Conservation (phyloP, 2,888 invertebrate species). For the Taenaris catops region DNA sequence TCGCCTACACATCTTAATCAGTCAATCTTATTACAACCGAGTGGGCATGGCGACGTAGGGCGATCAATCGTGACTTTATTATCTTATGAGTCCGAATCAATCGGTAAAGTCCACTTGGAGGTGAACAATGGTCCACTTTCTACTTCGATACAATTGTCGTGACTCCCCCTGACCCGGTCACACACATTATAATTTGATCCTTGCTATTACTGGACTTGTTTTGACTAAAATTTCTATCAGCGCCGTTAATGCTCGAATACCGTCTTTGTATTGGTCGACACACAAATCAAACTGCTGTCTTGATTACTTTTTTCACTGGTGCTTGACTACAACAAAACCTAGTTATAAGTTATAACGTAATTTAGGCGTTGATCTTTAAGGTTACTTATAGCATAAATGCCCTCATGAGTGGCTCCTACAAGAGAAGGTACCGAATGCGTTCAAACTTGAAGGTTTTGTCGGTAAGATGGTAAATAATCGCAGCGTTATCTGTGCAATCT, state of each 20-base stretch:
- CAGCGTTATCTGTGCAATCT: too few relatives aligned
- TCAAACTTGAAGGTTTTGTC: too few relatives aligned
- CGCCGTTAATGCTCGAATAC: too few relatives aligned
- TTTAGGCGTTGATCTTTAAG: too few relatives aligned
- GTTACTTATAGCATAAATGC: too few relatives aligned
- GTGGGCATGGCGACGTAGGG: conserved; percentile 39
- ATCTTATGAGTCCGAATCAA: conserved; percentile 44
- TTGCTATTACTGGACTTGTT: conserved; percentile 7
- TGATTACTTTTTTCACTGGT: too few relatives aligned
- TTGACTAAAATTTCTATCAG: not conserved
- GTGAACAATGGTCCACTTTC: conserved; percentile 72
- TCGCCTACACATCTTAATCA: conserved; percentile 32
- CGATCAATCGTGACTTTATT: conserved; percentile 61
- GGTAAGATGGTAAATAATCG: too few relatives aligned
- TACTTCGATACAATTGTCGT: conserved; percentile 41
- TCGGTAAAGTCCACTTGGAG: conserved; percentile 46
- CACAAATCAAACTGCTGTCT: not conserved
- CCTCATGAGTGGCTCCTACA: too few relatives aligned
- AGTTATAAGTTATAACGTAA: too few relatives aligned
- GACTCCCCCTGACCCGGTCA: conserved; percentile 46
- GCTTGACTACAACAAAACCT: too few relatives aligned
- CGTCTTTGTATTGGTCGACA: not conserved
- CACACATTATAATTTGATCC: conserved; percentile 25
- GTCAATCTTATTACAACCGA: conserved; percentile 27
- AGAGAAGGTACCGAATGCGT: too few relatives aligned